phyloP scores from a whole-genome alignment of 2,113 vertebrate genomes.

The Tetrax tetrax region DNA sequence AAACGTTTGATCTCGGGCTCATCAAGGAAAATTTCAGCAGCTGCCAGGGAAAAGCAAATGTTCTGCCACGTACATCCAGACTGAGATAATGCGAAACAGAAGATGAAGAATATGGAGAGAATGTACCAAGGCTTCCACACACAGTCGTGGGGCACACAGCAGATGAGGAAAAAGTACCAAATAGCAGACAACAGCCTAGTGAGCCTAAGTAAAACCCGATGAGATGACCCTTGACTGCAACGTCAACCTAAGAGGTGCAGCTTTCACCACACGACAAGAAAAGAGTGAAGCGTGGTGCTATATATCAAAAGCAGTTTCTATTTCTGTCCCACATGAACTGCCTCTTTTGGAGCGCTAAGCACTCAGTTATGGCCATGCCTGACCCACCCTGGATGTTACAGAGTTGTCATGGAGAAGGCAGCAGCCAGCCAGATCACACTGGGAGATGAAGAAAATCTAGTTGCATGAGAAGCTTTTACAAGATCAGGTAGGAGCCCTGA shows the following conservation, averaged over 20 bases:
- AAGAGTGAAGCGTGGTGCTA: neutral
- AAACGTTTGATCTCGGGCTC: constrained; percentile 29
- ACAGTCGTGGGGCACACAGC: neutral
- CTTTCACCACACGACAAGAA: neutral
- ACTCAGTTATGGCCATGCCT: neutral
- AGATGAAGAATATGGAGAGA: neutral
- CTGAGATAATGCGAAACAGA: constrained; percentile 56
- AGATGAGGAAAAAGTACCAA: neutral
- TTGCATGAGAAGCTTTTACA: neutral
- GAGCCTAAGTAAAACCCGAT: constrained; percentile 25
- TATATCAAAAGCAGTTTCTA: neutral
- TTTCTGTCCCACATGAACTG: neutral
- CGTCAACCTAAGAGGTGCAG: neutral
- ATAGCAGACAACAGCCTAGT: neutral
- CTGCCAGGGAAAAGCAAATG: constrained; percentile 59
- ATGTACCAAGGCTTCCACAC: neutral
- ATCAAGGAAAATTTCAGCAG: constrained; percentile 48
- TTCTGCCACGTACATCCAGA: constrained; percentile 43
- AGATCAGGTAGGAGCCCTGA: neutral
- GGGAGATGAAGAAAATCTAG: neutral
- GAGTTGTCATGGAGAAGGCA: neutral
- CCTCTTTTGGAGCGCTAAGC: neutral
- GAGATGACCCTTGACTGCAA: neutral
- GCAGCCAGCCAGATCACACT: neutral
- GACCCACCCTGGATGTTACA: neutral